Base-by-base conservation (phyloP, 2,113 vertebrate genomes). In the Protomyctophum bolini region DNA sequence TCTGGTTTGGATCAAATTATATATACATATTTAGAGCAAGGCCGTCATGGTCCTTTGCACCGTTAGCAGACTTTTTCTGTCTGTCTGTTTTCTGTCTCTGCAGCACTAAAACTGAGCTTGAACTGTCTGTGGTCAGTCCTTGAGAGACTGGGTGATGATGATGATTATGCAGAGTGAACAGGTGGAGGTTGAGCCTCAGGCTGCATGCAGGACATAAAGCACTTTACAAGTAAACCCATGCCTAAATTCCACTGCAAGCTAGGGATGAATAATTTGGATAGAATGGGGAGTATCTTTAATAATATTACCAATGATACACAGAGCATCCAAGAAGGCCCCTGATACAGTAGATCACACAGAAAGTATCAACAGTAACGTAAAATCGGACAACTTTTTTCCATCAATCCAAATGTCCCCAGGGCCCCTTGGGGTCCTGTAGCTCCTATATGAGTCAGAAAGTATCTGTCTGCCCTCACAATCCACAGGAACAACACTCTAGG, bases 391-490 rank as follows among this genome's bases (percentile, higher is more conserved):
- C 58, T 10, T 55, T 48, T 61, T 66, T 57, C 48, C 14, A 51
- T 7, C 49, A 2, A 73, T 2, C 73, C 57, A 1, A 66, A 47
- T 84, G 75, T 71, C 78, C 83, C 61, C 63, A 29, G n/a, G 14
- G 51, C 70, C 76, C 84, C 82, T 63, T 73, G 57, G 75, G 55
- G 66, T 73, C 76, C 82, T 84, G 76, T 74, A 66, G 60, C 69
- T 83, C 86, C 72, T 59, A 63, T 75, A 54, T 28, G 8, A 85
- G 66, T 58, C 72, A 68, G 51, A 66, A 52, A 73, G 47, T 12
- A 55, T 78, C 58, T 71, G 33, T 71, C 47, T 72, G 55, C 68
- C 76, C 71, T 48, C 48, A 6, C 75, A 71, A 58, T 79, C 66
- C 75, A 75, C 51, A 75, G 75, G 67, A 68, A 83, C 29, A 84